Evolutionary conservation across 2,113 vertebrate species (phyloP).

Genomic region (Passer montanus): DNA sequence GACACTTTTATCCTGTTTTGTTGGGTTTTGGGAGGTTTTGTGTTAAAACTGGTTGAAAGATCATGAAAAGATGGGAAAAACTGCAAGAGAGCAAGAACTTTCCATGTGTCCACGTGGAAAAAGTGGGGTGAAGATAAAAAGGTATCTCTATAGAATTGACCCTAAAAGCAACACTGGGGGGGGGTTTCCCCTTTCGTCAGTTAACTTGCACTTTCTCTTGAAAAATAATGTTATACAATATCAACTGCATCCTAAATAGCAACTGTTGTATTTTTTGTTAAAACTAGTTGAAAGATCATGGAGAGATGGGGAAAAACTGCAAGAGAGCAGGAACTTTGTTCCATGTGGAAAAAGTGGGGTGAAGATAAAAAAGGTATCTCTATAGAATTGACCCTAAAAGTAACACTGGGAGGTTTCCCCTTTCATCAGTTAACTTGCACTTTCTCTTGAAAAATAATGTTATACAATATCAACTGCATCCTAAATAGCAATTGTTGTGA

Average conservation of each 20-base stretch:
- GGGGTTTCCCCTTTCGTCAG: not conserved
- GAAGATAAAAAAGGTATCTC: not conserved
- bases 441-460: not conserved
- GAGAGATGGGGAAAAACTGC: not conserved
- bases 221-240: not conserved
- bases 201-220: not conserved
- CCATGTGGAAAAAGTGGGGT: not conserved
- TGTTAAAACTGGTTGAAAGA: not conserved
- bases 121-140: not conserved
- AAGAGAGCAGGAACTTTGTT: not conserved
- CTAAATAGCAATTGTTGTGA: not conserved
- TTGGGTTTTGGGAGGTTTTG: not conserved
- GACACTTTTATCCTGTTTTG: not conserved
- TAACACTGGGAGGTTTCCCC: not conserved
- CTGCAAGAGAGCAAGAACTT: not conserved
- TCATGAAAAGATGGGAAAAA: not conserved
- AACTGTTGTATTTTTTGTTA: not conserved
- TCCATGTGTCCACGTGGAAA: not conserved
- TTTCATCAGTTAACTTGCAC: not conserved
- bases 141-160: not conserved
- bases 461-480: not conserved
- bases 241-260: not conserved
- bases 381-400: not conserved
- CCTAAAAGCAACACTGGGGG: not conserved
- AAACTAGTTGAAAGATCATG: not conserved